Conservation (phyloP, 2,113 vertebrate species). For the Trogon melanurus region DNA sequence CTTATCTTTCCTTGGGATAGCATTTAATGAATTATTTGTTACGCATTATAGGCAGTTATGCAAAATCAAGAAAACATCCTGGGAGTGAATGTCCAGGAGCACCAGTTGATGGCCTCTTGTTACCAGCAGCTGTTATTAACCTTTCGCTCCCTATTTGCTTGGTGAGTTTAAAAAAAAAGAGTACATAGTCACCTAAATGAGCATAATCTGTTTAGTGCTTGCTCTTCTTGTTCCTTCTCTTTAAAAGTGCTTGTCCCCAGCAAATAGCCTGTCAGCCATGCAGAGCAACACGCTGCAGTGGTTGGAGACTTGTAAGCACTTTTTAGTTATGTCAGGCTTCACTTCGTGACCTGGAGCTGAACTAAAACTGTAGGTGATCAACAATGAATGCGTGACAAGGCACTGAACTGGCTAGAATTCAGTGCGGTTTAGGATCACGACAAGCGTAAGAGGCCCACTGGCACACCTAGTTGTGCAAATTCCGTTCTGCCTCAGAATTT, state of each 20-base stretch:
- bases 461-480: neutral
- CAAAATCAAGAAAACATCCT: conserved; percentile 80
- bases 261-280: neutral
- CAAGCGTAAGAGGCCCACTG: neutral
- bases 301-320: neutral
- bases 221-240: neutral
- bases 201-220: neutral
- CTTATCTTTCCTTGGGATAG: neutral
- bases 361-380: neutral
- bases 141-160: conserved; percentile 85
- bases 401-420: neutral
- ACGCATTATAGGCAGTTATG: conserved; percentile 71
- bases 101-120: conserved; percentile 84
- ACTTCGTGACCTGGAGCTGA: neutral
- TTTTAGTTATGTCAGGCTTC: neutral
- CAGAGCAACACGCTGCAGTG: neutral
- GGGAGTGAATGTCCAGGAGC: conserved; percentile 77
- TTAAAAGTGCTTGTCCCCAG: neutral
- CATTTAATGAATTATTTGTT: neutral
- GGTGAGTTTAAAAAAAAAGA: conserved; percentile 79
- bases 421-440: neutral
- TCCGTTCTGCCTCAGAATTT: neutral
- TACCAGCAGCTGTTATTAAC: conserved; percentile 88
- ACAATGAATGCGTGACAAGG: neutral
- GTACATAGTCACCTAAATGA: neutral